Evolutionary conservation across 2,113 vertebrate genomes (phyloP).

Genomic region (Lampris incognitus): DNA sequence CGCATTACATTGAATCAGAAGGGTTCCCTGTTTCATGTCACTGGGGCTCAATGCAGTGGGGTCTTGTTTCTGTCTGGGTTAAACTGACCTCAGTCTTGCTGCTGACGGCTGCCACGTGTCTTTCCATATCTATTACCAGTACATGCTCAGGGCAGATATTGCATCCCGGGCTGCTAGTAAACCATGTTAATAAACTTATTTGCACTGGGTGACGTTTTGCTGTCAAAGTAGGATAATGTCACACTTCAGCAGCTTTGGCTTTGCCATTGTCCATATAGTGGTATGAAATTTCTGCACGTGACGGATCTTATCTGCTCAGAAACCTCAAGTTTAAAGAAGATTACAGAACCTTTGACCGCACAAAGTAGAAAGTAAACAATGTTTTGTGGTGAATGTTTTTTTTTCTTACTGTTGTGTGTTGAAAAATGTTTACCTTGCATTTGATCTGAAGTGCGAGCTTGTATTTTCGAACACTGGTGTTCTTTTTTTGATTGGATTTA

Average conservation of each 20-base stretch:
- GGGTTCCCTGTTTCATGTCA: neutral
- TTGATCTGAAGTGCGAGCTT: too few species aligned
- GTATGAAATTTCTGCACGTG: neutral
- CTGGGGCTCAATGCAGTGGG: neutral
- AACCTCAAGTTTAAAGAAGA: neutral
- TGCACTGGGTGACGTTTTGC: neutral
- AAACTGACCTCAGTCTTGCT: neutral
- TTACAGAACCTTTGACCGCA: too few species aligned
- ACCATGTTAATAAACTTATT: constrained; percentile 1
- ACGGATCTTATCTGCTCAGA: neutral
- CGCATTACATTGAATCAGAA: neutral
- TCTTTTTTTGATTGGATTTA: too few species aligned
- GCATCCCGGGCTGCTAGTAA: neutral
- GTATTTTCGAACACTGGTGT: too few species aligned
- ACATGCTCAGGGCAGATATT: neutral
- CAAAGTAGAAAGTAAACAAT: too few species aligned
- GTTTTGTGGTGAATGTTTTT: too few species aligned
- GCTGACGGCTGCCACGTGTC: neutral
- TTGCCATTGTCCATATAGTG: neutral
- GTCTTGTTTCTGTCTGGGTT: neutral
- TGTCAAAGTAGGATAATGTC: neutral
- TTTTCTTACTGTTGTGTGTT: too few species aligned
- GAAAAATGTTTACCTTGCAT: too few species aligned
- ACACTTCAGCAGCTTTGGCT: neutral
- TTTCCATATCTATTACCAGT: neutral